Evolutionary conservation across 1,140 invertebrate species (phyloP), one percentile per base, ranked within the genome.

Genomic region (Eciton burchellii): DNA sequence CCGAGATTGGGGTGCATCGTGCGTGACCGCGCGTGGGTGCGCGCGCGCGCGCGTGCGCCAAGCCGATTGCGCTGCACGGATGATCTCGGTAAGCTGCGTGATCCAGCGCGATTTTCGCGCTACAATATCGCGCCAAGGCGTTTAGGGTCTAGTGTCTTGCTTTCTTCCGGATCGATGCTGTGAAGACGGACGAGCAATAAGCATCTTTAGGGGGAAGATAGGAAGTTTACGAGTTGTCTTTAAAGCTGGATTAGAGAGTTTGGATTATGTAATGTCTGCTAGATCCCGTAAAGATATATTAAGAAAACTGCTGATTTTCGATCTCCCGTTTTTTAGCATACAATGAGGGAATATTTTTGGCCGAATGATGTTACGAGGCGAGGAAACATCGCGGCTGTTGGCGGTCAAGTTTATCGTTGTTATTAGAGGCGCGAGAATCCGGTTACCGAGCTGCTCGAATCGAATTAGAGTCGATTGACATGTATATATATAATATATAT

Each of bases 341-440:
- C n/a, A n/a, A n/a, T 35, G 35, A 35, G 35, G 6, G 6, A 35
- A 3, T 21, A 5, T 11, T 76, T 76, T 57, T 21, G 24, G 16
- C 16, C 57, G 14, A 16, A 49, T 62, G 21, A 49, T 14, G 43
- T 65, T 41, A 52, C 5, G n/a, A 52, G n/a, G 35, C 16, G 43
- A 0, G 4, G 43, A 6, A 52, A 65, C 29, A 81, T 29, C 26
- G 47, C 35, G 47, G 49, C 29, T 43, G 3, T 6, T 12, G 6
- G 35, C 35, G 35, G 47, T 26, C 35, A 35, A 68, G 49, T 54
- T 68, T 79, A 79, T 79, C 49, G 8, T 79, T 70, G 74, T 70
- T 49, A 79, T 79, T 70, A 79, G 74, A 79, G 21, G 74, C 74
- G 49, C 49, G 70, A 60, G 79, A 81, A 81, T 81, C 66, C 43